Base-by-base conservation (phyloP, 2,797 vertebrate genomes). In the Tauraco hartlaubi region DNA sequence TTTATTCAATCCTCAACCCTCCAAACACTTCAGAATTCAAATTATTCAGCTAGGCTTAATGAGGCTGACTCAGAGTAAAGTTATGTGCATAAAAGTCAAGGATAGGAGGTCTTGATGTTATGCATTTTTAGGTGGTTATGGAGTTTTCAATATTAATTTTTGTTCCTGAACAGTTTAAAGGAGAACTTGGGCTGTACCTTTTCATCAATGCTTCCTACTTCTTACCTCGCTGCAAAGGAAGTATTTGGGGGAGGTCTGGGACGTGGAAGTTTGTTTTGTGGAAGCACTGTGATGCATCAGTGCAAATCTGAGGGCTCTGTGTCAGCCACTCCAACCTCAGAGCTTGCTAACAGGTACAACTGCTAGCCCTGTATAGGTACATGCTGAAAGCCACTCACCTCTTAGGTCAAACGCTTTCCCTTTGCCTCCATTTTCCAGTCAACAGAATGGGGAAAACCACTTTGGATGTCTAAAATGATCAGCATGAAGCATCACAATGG, bases 1-100 rank as follows among this genome's bases (percentile, higher is more conserved):
- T 90, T 96, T 94, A 90, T 94, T 92, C 85, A 97, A 64, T 75
- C 87, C 74, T 95, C 69, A 92, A 69, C 54, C 69, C 56, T 90
- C 69, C 79, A 86, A 88, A 93, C 82, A 85, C 77, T 91, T 90
- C 66, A 91, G 83, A 85, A 86, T 94, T 94, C 19, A 1, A 86
- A 88, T 95, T 92, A 81, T 88, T 94, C 85, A 88, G 44, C 69
- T 88, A 91, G 67, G 79, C 58, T 97, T 96, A 96, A 92, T 95
- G 73, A 96, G 67, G 67, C 63, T 92, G 92, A 81, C 73, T 93
- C 1, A 22, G 69, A 86, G 43, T 84, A 81, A 90, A 93, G 87
- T 81, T 95, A 82, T 56, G 37, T 93, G 88, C 85, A 86, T 79
- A 52, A 88, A 96, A 96, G 92, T 86, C 67, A 86, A 73, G 80